phyloP scores from a whole-genome alignment of 2,888 invertebrate genomes.

The Diarsia rubi region DNA sequence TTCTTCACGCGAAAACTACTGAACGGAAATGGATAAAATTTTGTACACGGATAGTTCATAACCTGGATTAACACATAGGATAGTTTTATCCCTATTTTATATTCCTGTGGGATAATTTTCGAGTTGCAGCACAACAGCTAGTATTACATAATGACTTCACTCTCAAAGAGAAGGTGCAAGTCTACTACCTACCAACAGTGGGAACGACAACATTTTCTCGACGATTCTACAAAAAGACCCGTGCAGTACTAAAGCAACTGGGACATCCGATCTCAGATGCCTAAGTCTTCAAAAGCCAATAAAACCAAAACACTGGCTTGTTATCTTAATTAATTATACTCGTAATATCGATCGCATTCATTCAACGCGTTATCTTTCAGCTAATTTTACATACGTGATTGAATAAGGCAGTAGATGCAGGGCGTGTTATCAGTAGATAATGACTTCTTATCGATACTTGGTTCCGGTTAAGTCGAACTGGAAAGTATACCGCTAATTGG shows the following conservation, averaged over 20 bases:
- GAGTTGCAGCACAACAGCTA: no score
- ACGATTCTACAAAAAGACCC: background rate
- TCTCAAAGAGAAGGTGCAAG: no score
- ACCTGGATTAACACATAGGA: no score
- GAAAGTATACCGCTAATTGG: background rate
- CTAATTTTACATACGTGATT: slow-evolving; percentile 41
- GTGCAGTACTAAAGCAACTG: background rate
- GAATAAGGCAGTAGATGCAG: slow-evolving; percentile 9
- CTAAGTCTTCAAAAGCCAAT: background rate
- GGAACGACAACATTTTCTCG: no score
- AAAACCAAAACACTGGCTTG: slow-evolving; percentile 1
- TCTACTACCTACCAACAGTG: no score
- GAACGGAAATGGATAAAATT: no score
- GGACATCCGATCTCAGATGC: background rate
- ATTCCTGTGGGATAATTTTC: no score
- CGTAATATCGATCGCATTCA: background rate
- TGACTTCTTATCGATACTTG: slow-evolving; percentile 20
- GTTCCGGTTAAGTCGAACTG: background rate
- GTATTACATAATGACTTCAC: no score
- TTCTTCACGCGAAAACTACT: no score
- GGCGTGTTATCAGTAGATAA: slow-evolving; percentile 26
- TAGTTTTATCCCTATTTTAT: no score
- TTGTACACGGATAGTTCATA: no score
- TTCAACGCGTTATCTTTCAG: slow-evolving; percentile 34
- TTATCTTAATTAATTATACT: slow-evolving; percentile 41